Percentiles rank a stretch among this genome's conserved stretches.
Conservation (phyloP, 2,113 vertebrate species). For the Nannobrachium achirus region DNA sequence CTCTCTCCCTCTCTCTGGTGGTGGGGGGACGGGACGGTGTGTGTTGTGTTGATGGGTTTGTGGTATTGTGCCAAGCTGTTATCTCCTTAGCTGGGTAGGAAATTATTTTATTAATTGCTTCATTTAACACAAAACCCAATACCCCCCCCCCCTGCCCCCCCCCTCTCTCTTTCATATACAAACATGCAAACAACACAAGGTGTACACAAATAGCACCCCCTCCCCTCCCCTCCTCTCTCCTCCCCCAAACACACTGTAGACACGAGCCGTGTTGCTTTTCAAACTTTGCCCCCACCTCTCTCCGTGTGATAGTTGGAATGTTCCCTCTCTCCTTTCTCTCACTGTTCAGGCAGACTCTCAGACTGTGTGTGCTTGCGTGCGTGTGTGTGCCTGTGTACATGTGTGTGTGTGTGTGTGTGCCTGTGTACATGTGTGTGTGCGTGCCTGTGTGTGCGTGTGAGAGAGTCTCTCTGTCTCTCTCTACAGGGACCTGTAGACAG, state of each 20-base stretch:
- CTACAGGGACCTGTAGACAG: slow-evolving; percentile 66
- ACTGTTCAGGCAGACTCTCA: background rate
- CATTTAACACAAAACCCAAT: slow-evolving; percentile 78
- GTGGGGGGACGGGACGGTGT: too few relatives aligned
- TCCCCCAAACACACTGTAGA: slow-evolving; percentile 7
- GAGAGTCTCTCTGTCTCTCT: slow-evolving; percentile 18
- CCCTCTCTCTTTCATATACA: slow-evolving; percentile 33
- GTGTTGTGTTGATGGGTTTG: slow-evolving; percentile 74
- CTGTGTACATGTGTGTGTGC: background rate
- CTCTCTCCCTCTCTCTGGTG: slow-evolving; percentile 27
- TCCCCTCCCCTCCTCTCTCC: background rate
- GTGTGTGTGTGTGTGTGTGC: background rate
- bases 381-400: too few relatives aligned
- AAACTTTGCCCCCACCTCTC: slow-evolving; percentile 36
- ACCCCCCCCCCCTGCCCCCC: slow-evolving; percentile 30
- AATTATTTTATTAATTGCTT: slow-evolving; percentile 87
- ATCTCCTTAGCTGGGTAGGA: slow-evolving; percentile 84
- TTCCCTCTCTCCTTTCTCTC: slow-evolving; percentile 23
- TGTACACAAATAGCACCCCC: slow-evolving; percentile 5
- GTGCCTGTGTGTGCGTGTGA: background rate
- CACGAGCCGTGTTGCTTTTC: slow-evolving; percentile 39
- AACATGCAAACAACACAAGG: slow-evolving; percentile 57
- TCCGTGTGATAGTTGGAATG: slow-evolving; percentile 65
- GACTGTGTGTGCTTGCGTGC: background rate
- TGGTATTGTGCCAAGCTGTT: slow-evolving; percentile 81